Conservation (phyloP, 2,797 vertebrate genomes). For the Silurus aristotelis region DNA sequence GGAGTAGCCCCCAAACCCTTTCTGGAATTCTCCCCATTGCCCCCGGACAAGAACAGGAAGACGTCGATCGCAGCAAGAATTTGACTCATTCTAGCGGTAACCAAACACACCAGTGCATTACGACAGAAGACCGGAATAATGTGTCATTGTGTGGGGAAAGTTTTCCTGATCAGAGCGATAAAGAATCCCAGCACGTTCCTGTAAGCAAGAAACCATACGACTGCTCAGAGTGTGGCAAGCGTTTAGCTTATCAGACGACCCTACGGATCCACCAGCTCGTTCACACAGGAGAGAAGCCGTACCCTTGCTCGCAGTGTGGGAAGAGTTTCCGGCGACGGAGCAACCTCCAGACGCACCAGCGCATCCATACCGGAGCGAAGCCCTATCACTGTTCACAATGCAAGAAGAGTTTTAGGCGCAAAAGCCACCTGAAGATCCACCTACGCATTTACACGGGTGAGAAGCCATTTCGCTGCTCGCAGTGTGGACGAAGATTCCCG, state of each 20-base stretch:
- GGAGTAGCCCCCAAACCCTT: neutral
- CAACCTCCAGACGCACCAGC: slow-evolving; percentile 2
- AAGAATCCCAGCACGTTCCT: neutral
- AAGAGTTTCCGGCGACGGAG: neutral
- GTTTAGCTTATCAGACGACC: neutral
- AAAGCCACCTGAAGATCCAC: slow-evolving; percentile 1
- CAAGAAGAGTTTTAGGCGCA: neutral
- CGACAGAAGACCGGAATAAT: neutral
- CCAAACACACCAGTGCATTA: neutral
- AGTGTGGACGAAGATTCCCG: slow-evolving; percentile 4
- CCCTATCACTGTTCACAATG: neutral
- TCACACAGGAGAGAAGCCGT: neutral
- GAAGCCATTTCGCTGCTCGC: neutral
- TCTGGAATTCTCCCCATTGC: no score
- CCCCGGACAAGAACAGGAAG: neutral
- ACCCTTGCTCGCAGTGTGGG: neutral
- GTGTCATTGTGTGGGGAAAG: neutral
- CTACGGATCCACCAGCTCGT: neutral
- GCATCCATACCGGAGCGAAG: neutral
- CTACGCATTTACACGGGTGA: neutral
- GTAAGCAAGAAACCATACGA: neutral
- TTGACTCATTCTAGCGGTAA: neutral
- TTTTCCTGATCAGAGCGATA: neutral
- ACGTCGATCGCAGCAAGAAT: neutral
- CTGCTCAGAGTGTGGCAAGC: neutral